phyloP scores from a whole-genome alignment of 2,888 invertebrate genomes.

The Papilio elwesi region DNA sequence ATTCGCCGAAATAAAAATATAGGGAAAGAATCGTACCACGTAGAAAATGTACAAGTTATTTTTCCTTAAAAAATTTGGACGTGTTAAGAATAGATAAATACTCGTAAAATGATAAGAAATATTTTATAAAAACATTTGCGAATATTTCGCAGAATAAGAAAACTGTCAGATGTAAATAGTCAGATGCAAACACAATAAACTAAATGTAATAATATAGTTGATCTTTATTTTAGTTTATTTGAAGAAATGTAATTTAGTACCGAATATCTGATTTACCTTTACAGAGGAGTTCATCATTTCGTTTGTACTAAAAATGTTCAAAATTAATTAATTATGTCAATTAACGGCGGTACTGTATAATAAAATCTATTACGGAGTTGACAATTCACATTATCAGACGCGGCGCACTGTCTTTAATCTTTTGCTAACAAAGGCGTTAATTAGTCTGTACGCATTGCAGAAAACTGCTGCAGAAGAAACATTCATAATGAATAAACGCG shows the following conservation, averaged over 20 bases:
- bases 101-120: not conserved
- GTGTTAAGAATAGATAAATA: constrained; percentile 15
- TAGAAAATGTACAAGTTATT: constrained; percentile 22
- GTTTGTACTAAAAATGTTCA: not conserved
- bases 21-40: constrained; percentile 14
- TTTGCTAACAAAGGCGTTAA: constrained; percentile 47
- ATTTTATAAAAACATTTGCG: not conserved
- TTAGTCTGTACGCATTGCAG: constrained; percentile 47
- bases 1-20: constrained; percentile 24
- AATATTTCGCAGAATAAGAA: not conserved
- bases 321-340: constrained; percentile 1
- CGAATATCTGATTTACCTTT: not conserved
- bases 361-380: constrained; percentile 39
- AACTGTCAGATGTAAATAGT: not conserved
- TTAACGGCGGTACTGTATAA: constrained; percentile 12
- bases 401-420: constrained; percentile 46
- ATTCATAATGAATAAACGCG: constrained; percentile 40
- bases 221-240: not conserved
- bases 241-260: not conserved
- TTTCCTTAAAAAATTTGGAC: constrained; percentile 9
- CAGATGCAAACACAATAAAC: not conserved
- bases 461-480: constrained; percentile 43
- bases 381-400: constrained; percentile 42
- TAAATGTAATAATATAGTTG: not conserved
- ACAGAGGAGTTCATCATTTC: not conserved